These are phyloP conservation scores for Anoplius nigerrimus DNA, from an alignment of 2,888 invertebrate species.

Conservation along the genomic window DNA sequence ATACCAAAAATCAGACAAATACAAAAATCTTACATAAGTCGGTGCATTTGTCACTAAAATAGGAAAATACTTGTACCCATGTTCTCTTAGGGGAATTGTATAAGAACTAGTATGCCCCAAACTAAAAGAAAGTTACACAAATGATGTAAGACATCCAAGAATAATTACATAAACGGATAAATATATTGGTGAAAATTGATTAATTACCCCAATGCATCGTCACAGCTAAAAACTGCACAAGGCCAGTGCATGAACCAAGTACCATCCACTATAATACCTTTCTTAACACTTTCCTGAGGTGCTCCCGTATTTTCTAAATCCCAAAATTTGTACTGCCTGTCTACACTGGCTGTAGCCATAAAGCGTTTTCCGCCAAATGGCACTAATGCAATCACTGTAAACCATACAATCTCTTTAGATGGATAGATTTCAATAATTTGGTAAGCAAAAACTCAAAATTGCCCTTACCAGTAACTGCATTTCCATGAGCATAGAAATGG, in stretches of 20 bases:
- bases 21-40: constrained; percentile 64
- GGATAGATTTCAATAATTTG: not conserved
- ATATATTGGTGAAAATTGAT: constrained; percentile 16
- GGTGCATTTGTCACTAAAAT: constrained; percentile 73
- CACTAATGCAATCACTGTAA: constrained; percentile 72
- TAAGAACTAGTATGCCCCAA: constrained; percentile 68
- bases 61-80: constrained; percentile 67
- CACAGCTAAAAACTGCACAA: constrained; percentile 71
- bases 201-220: constrained; percentile 73
- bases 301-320: constrained; percentile 77
- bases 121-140: constrained; percentile 49
- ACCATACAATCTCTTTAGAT: not conserved
- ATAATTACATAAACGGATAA: not conserved
- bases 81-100: constrained; percentile 70
- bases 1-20: not conserved
- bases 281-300: constrained; percentile 71
- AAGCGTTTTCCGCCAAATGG: constrained; percentile 80
- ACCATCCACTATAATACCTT: constrained; percentile 75
- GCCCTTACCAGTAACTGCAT: constrained; percentile 78
- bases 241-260: constrained; percentile 78
- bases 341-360: constrained; percentile 81
- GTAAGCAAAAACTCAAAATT: constrained; percentile 8
- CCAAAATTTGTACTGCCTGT: constrained; percentile 83
- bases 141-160: not conserved
- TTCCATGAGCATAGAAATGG: constrained; percentile 79